Percentiles rank a stretch among this genome's conserved stretches.
These are phyloP conservation scores for Patiria miniata DNA, from an alignment of 35 echinoderm and acorn worm genomes.

Conservation along the genomic window DNA sequence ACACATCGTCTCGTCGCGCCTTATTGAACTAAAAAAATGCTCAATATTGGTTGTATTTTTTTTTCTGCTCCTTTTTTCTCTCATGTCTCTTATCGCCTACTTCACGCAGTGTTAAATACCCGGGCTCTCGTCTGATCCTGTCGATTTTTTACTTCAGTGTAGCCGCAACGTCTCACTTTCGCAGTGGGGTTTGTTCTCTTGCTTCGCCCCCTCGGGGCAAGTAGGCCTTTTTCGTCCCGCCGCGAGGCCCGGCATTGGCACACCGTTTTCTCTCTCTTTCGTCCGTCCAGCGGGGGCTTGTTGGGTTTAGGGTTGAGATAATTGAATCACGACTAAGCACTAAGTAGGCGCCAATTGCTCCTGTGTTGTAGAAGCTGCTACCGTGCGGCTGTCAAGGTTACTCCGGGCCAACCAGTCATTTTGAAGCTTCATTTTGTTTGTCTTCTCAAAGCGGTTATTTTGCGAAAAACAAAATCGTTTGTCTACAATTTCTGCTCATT, in stretches of 20 bases:
- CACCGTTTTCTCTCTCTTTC: background rate
- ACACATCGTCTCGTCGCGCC: background rate
- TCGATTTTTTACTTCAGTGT: background rate
- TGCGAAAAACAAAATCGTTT: too few relatives aligned
- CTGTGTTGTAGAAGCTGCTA: background rate
- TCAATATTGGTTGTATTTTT: background rate
- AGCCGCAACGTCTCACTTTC: background rate
- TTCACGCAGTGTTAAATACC: background rate
- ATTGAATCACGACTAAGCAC: background rate
- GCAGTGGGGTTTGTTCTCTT: background rate
- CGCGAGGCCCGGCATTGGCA: background rate
- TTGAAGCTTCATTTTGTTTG: too few relatives aligned
- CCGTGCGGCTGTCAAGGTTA: conserved; percentile 4
- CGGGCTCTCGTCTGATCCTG: background rate
- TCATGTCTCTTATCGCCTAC: too few relatives aligned
- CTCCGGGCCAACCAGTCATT: background rate
- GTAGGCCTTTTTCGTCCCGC: background rate
- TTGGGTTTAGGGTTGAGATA: background rate
- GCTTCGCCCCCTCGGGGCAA: background rate
- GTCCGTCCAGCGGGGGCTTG: too few relatives aligned
- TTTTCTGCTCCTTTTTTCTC: background rate
- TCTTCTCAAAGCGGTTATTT: too few relatives aligned
- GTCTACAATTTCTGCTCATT: too few relatives aligned
- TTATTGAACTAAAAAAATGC: conserved; percentile 18
- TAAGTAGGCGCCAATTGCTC: too few relatives aligned